Conservation (phyloP, 2,113 vertebrate genomes). For the Numenius arquata region DNA sequence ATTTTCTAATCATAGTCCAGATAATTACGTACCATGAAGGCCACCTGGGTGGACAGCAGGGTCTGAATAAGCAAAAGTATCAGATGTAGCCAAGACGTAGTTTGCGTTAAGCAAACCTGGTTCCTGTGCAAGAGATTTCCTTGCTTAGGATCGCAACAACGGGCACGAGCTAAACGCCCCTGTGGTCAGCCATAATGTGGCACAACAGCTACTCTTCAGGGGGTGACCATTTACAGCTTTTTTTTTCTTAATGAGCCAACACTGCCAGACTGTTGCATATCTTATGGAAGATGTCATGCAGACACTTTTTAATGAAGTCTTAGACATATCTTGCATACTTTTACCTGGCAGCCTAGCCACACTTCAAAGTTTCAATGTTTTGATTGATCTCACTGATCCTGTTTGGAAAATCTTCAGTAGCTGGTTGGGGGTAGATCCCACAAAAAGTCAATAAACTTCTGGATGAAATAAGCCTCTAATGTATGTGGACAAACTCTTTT, state of each 20-base stretch:
- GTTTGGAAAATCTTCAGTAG: conserved; percentile 37
- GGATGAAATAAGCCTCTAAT: conserved; percentile 20
- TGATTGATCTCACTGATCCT: conserved; percentile 51
- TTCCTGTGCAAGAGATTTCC: neutral
- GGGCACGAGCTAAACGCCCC: neutral
- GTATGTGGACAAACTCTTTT: neutral
- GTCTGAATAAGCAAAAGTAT: neutral
- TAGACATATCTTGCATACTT: conserved; percentile 41
- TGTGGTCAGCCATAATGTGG: neutral
- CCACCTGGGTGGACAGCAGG: neutral
- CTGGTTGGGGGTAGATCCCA: neutral
- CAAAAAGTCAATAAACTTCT: conserved; percentile 39
- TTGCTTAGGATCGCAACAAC: neutral
- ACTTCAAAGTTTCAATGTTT: conserved; percentile 56
- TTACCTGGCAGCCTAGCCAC: conserved; percentile 39
- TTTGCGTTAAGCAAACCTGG: neutral
- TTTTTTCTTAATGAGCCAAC: conserved; percentile 1
- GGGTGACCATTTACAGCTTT: conserved; percentile 25
- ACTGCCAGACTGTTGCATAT: conserved; percentile 13
- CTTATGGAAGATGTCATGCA: conserved; percentile 13
- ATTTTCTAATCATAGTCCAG: neutral
- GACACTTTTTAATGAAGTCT: conserved; percentile 50
- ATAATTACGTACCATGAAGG: neutral
- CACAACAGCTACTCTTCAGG: neutral
- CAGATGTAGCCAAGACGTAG: too few relatives aligned